Evolutionary conservation across 2,888 invertebrate genomes (phyloP).

Genomic region (Craniophora ligustri): DNA sequence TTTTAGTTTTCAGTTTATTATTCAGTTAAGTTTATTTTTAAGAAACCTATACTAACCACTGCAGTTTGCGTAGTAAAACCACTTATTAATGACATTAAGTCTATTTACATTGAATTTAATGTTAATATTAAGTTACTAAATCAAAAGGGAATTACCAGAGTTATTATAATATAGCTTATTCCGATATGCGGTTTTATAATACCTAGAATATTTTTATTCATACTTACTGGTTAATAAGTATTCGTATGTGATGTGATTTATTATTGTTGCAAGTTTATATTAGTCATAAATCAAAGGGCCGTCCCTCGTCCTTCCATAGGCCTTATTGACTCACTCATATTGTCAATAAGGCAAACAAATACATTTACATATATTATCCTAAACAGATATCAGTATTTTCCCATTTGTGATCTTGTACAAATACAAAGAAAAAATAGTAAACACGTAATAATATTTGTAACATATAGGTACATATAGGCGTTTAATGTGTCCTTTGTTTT

Average conservation of each 20-base stretch:
- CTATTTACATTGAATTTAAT: constrained; percentile 15
- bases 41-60: too few relatives aligned
- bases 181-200: constrained; percentile 15
- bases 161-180: neutral
- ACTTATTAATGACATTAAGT: constrained; percentile 11
- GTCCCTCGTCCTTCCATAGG: constrained; percentile 24
- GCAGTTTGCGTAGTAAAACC: too few relatives aligned
- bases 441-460: neutral
- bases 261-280: constrained; percentile 18
- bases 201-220: constrained; percentile 24
- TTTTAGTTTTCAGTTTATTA: too few relatives aligned
- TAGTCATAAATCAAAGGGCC: constrained; percentile 34
- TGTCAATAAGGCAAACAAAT: constrained; percentile 7
- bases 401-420: constrained; percentile 4
- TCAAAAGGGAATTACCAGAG: constrained; percentile 27
- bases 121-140: neutral
- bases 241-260: constrained; percentile 13
- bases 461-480: neutral
- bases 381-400: constrained; percentile 9
- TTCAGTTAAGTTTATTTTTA: too few relatives aligned
- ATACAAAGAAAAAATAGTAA: neutral
- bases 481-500: too few relatives aligned
- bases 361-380: neutral
- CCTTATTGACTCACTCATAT: constrained; percentile 18
- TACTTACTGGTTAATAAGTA: constrained; percentile 1